These are phyloP conservation scores for Cetoscarus ocellatus DNA, from an alignment of 2,797 vertebrate species.

Conservation along the genomic window DNA sequence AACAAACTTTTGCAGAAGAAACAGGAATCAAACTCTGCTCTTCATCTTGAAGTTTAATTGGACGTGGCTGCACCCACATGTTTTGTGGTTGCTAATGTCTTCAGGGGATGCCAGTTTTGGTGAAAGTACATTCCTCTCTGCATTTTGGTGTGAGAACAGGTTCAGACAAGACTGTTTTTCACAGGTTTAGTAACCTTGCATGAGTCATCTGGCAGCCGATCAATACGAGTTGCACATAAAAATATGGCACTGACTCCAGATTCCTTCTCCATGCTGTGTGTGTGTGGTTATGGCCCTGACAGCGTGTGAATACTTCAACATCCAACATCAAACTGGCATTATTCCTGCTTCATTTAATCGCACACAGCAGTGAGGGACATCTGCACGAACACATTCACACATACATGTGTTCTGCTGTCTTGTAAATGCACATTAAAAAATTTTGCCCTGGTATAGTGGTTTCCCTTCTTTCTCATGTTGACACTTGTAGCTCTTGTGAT, in stretches of 20 bases:
- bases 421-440: neutral
- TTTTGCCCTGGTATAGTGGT: neutral
- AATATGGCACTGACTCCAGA: slow-evolving; percentile 26
- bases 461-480: neutral
- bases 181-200: slow-evolving; percentile 18
- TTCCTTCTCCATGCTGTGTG: slow-evolving; percentile 4
- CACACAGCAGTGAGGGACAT: neutral
- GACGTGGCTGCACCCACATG: neutral
- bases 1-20: neutral
- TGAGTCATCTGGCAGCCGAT: slow-evolving; percentile 35
- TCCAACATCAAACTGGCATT: slow-evolving; percentile 2
- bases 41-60: too few relatives aligned
- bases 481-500: neutral
- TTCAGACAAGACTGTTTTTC: slow-evolving; percentile 27
- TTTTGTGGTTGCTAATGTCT: neutral
- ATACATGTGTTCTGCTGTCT: neutral
- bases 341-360: neutral
- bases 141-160: slow-evolving; percentile 38
- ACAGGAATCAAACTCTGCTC: neutral
- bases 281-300: neutral
- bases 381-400: too few relatives aligned
- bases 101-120: neutral
- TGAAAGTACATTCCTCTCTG: slow-evolving; percentile 22
- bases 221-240: slow-evolving; percentile 14
- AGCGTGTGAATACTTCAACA: slow-evolving; percentile 29